phyloP scores from a whole-genome alignment of 2,797 vertebrate genomes.

The Myioborus miniatus region DNA sequence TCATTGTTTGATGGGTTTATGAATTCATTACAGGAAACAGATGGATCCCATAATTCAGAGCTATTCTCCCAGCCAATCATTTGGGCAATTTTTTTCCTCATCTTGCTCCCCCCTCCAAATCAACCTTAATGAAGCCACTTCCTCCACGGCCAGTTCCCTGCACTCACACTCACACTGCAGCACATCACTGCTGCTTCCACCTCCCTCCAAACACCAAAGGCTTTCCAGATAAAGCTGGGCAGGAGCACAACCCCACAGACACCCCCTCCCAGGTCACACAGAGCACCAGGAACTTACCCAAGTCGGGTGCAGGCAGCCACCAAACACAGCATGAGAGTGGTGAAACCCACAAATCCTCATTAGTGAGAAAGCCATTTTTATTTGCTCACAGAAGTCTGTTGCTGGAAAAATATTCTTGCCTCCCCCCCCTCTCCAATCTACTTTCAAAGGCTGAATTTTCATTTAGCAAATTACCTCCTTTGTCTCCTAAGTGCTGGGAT shows the following conservation, averaged over 20 bases:
- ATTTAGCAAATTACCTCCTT: conserved; percentile 71
- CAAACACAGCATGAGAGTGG: neutral
- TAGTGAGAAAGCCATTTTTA: neutral
- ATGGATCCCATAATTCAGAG: conserved; percentile 75
- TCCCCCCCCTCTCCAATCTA: neutral
- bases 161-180: neutral
- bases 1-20: conserved; percentile 77
- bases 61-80: conserved; percentile 74
- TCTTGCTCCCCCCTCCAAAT: conserved; percentile 34
- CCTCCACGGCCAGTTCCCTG: conserved; percentile 36
- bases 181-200: neutral
- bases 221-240: neutral
- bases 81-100: conserved; percentile 39
- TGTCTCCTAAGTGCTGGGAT: conserved; percentile 40
- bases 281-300: conserved; percentile 54
- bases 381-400: neutral
- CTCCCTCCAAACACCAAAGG: neutral
- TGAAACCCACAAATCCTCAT: neutral
- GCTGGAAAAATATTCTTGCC: neutral
- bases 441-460: conserved; percentile 55
- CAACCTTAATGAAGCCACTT: conserved; percentile 65
- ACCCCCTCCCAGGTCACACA: neutral
- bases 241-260: neutral
- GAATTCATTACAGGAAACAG: conserved; percentile 81
- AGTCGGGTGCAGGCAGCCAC: neutral